phyloP scores from a whole-genome alignment of 2,888 invertebrate species.

The Anagyrus pseudococci region DNA sequence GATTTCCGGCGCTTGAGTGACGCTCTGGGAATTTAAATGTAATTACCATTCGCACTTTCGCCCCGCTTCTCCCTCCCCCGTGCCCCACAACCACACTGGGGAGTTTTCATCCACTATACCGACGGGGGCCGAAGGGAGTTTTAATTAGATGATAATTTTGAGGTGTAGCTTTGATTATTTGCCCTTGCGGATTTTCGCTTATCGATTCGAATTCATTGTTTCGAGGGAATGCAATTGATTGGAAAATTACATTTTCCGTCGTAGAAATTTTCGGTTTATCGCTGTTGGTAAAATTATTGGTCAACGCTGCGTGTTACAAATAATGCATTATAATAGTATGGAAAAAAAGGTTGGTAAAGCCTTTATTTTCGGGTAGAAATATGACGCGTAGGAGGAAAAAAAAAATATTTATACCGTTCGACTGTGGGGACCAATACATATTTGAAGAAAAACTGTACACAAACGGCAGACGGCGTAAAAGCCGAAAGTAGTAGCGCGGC shows the following conservation, averaged over 20 bases:
- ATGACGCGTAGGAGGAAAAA: no score
- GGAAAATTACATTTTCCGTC: no score
- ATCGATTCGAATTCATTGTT: no score
- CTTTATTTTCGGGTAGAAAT: no score
- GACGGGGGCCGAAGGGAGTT: not conserved
- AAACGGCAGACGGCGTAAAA: not conserved
- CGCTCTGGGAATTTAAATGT: conserved; percentile 5
- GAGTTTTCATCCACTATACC: not conserved
- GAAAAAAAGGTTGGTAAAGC: no score
- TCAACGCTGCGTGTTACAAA: no score
- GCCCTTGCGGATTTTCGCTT: not conserved
- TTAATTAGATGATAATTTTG: not conserved
- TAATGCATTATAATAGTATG: no score
- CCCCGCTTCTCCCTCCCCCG: not conserved
- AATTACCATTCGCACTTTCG: not conserved
- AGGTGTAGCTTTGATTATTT: not conserved
- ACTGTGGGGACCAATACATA: not conserved
- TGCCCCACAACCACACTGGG: not conserved
- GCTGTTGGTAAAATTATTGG: no score
- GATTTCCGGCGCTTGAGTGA: conserved; percentile 4
- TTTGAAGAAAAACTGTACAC: not conserved
- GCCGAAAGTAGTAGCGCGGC: conserved; percentile 6
- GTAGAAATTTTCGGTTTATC: no score
- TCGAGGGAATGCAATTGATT: no score
- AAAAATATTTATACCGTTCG: no score